Evolutionary conservation across 30 jellyfish, hydroid and myxozoan species (phyloP), one percentile per base, ranked within the genome.

Genomic region (Catostylus mosaicus): DNA sequence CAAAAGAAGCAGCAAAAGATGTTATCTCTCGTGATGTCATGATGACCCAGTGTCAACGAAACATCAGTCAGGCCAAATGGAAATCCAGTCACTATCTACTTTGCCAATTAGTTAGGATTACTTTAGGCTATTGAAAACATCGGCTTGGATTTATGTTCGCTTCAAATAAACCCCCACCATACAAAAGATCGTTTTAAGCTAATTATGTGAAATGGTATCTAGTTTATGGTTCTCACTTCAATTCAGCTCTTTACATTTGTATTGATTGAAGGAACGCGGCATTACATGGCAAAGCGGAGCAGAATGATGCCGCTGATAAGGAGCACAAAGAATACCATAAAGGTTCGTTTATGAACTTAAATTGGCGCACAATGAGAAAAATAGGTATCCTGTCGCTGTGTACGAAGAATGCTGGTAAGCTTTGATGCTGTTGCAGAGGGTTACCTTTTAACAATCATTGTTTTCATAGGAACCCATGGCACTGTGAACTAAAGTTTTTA

Each of bases 241-340:
- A 48, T 9, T 65, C 31, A 30, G 24, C 7, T 19, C 14, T 4
- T 26, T 1, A 54, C 56, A 30, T 10, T 22, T 3, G 54, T 54
- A 65, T 65, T 72, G 70, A 40, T 40, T 69, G 66, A 40, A 43
- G 18, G 50, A 54, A n/a, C 37, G 88, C 88, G 88, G 78, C 63
- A n/a, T n/a, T n/a, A n/a, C 3, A 52, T 36, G 36, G 32, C 70
- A 73, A 30, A 51, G 47, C 56, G 54, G 51, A 26, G 22, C 67
- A 33, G 11, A 77, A 23, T 77, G 88, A 77, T 77, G 36, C 88
- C 88, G 88, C 79, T 57, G 88, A 77, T 77, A 77, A 77, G 63
- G 52, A 31, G 30, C 0, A 32, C 6, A 59, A 52, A 40, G 52
- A 37, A 23, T 51, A 24, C 23, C 24, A 73, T 8, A 69, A 19